A percentile compares a stretch with the other conserved stretches of the same genome.
These are phyloP conservation scores for Hiodon alosoides DNA, from an alignment of 2,113 vertebrate species.

Conservation along the genomic window DNA sequence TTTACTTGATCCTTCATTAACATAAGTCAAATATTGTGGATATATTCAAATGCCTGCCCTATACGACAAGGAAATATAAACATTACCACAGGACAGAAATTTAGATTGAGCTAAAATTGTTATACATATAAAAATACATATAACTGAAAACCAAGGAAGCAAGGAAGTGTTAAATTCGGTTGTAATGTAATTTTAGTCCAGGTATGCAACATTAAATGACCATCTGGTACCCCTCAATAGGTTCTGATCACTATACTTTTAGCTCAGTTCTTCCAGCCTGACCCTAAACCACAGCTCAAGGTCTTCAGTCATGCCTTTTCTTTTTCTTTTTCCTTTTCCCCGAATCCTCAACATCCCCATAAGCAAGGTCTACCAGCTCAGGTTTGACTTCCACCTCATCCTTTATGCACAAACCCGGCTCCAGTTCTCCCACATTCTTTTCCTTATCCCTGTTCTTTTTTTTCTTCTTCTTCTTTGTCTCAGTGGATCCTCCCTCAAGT, in stretches of 20 bases:
- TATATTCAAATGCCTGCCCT: too few relatives aligned
- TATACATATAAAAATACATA: neutral
- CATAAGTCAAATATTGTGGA: too few relatives aligned
- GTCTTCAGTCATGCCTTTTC: constrained; percentile 36
- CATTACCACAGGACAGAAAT: too few relatives aligned
- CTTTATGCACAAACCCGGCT: constrained; percentile 30
- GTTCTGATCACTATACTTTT: neutral
- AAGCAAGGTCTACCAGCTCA: constrained; percentile 41
- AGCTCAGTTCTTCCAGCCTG: neutral
- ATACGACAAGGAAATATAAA: too few relatives aligned
- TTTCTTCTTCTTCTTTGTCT: constrained; percentile 14
- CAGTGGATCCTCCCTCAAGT: neutral
- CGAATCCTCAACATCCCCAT: constrained; percentile 20
- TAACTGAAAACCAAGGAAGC: neutral
- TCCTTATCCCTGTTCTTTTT: constrained; percentile 53
- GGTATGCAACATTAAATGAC: neutral
- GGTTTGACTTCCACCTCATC: constrained; percentile 44
- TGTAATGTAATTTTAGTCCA: neutral
- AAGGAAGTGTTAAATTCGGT: too few relatives aligned
- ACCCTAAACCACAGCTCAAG: too few relatives aligned
- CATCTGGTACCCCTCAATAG: neutral
- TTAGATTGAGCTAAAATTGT: too few relatives aligned
- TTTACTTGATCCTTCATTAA: too few relatives aligned
- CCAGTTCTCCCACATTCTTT: constrained; percentile 29
- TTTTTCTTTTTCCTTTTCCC: constrained; percentile 60